Base-by-base conservation (phyloP, 2,797 vertebrate genomes). In the Smutsia gigantea region DNA sequence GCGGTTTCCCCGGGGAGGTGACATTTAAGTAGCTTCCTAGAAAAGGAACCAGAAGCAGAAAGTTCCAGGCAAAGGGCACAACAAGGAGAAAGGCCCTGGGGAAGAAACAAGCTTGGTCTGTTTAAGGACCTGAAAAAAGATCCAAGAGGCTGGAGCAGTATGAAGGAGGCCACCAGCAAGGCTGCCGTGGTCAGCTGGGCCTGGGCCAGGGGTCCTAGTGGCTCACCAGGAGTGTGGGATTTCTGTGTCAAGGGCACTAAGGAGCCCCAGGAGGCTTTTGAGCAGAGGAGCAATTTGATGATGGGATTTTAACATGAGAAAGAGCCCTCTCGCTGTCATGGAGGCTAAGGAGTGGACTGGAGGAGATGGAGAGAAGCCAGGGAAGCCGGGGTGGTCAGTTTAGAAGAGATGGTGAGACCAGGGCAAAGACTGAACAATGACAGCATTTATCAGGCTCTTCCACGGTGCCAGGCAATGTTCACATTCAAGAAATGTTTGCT, bases 191-290 rank as follows among this genome's bases (percentile, higher is more conserved):
- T 34, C 0, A 0, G 49, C 49, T 5, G 71, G 23, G 8, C 46
- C 3, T 3, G 8, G 55, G 15, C 27, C 34, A 0, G 7, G 34
- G 4, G 3, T 19, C 11, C 23, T 34, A 0, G 2, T 2, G 4
- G 39, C 53, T 1, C 13, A 1, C 0, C 4, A 37, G 5, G 55
- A 2, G 2, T 0, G 19, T 23, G 88, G 42, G 18, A 37, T 83
- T 82, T n/a, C 31, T 21, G 4, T 61, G 57, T 55, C 4, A 10
- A 49, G 42, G 53, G 29, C 21, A 27, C 74, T 12, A 10, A 34
- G 75, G 59, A 82, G 19, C 5, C 37, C 7, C 5, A 4, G 63
- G 19, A 53, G 89, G 42, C 5, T 82, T 37, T 63, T 57, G 59
- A 86, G 34, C n/a, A 39, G 63, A 75, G 27, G 14, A 59, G 27